Evolutionary conservation across 1,140 invertebrate species (phyloP), one percentile per base, ranked within the genome.

Genomic region (Asbolus verrucosus): DNA sequence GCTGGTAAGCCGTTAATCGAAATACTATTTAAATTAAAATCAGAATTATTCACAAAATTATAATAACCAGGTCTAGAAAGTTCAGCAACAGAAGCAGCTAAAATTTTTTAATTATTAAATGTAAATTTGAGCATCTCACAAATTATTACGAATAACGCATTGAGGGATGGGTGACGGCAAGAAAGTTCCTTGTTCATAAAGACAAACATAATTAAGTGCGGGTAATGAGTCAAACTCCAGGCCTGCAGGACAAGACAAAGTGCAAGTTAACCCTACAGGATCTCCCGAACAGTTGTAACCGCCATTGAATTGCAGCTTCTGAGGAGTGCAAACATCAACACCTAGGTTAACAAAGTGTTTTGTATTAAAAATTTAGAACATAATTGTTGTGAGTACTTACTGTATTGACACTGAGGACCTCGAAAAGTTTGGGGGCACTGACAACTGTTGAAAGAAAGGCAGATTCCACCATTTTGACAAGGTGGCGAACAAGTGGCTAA

Each of bases 391-490:
- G n/a, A n/a, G n/a, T 39, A 83, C 88, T 88, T 82, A 93, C 92
- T 82, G 74, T 91, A 92, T 83, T 94, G 91, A 74, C 92, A 94
- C 68, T 89, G 87, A 0, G 87, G 83, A 2, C 92, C 92, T 50
- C 88, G 84, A 75, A 85, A 93, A 8, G 89, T 87, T 50, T 87
- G 82, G 0, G 91, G 85, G 76, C 93, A 95, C 70, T 92, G 87
- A 65, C 93, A 95, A 1, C 86, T 82, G 78, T 94, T 91, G 6
- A 87, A 84, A 0, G 89, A 85, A 0, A 94, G 81, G 80, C 93
- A 95, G 38, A 86, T 85, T 0, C 93, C 93, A 4, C 89, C 91
- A 76, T 95, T 94, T 62, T 84, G 67, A 76, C 93, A 95, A 0
- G 87, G 83, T 0, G 92, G 92, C 59, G 85, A 76, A 73, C 93